Conservation (phyloP, 1,140 invertebrate genomes). For the Meloidogyne hapla region DNA sequence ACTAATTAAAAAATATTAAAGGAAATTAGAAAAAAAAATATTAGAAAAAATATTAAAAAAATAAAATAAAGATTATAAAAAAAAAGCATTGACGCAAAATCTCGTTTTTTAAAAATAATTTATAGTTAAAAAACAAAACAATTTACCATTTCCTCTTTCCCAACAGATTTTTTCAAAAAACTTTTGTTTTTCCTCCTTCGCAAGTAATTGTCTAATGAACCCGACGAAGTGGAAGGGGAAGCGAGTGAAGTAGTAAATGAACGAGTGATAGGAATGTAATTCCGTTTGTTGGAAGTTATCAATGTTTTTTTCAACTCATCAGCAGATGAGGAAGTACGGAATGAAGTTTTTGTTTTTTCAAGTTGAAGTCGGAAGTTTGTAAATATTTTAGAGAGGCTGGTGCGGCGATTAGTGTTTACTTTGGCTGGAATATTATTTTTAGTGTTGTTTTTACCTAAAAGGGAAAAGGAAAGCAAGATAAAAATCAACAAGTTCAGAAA, state of each 20-base stretch:
- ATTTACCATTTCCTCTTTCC: too few relatives aligned
- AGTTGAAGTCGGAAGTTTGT: slow-evolving; percentile 21
- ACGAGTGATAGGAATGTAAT: neutral
- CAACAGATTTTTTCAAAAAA: neutral
- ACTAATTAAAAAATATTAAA: too few relatives aligned
- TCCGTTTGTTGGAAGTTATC: neutral
- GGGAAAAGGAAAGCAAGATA: too few relatives aligned
- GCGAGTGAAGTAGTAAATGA: neutral
- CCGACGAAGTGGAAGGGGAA: neutral
- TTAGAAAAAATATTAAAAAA: too few relatives aligned
- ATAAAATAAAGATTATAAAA: too few relatives aligned
- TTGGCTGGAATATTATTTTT: neutral
- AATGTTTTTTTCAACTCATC: slow-evolving; percentile 10
- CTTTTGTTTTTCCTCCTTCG: neutral
- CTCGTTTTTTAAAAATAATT: too few relatives aligned
- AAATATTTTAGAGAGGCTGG: slow-evolving; percentile 18
- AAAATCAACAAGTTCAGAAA: too few relatives aligned
- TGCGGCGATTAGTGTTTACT: neutral
- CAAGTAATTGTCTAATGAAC: neutral
- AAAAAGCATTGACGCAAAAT: too few relatives aligned
- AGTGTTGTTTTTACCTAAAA: neutral
- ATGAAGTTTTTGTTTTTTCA: slow-evolving; percentile 20
- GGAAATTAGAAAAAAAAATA: too few relatives aligned
- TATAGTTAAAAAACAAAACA: too few relatives aligned
- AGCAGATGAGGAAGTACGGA: neutral